Conservation (phyloP, 2,888 invertebrate species). For the Latrodectus hesperus region DNA sequence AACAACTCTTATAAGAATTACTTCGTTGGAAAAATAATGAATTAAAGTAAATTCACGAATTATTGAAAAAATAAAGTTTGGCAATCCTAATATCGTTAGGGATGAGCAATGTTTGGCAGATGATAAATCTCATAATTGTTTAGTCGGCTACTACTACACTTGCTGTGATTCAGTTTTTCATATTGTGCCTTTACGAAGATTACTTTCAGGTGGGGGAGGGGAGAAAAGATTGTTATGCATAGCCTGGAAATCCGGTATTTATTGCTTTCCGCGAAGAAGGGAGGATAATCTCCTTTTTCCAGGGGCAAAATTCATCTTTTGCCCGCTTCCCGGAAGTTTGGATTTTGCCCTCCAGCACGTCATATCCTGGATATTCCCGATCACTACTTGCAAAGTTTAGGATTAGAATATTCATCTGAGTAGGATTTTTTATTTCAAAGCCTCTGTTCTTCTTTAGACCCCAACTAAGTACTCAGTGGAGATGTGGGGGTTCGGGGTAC, state of each 20-base stretch:
- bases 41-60: too few species aligned
- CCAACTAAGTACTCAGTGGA: background rate
- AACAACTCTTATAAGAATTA: too few species aligned
- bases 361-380: constrained; percentile 49
- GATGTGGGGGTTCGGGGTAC: background rate
- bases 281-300: constrained; percentile 51
- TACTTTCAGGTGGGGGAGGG: background rate
- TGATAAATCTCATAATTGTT: too few species aligned
- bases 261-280: constrained; percentile 59
- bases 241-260: constrained; percentile 59
- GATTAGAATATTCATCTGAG: constrained; percentile 49
- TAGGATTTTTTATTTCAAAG: background rate
- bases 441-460: background rate
- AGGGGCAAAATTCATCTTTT: constrained; percentile 38
- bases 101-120: too few species aligned
- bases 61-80: too few species aligned
- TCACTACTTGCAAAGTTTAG: constrained; percentile 44
- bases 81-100: too few species aligned
- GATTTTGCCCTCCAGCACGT: constrained; percentile 62
- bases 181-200: too few species aligned
- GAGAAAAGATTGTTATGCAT: background rate
- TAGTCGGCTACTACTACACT: too few species aligned
- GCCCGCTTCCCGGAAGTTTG: constrained; percentile 53
- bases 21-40: too few species aligned
- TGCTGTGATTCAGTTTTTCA: too few species aligned